phyloP scores from a whole-genome alignment of 2,888 invertebrate genomes.

The Syrista parreyssii region DNA sequence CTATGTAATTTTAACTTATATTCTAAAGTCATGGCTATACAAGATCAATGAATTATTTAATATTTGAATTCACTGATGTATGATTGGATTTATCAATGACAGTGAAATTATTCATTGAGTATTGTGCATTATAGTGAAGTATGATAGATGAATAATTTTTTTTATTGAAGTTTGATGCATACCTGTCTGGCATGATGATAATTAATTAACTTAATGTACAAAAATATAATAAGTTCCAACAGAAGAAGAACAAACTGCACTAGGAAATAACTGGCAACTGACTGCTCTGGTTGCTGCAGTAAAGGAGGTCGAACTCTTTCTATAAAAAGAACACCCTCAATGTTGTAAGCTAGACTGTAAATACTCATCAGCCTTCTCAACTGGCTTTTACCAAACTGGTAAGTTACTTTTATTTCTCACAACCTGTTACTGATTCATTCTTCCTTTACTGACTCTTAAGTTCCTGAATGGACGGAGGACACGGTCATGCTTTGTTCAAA shows the following conservation, averaged over 20 bases:
- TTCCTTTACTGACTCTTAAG: background rate
- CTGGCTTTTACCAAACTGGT: constrained; percentile 36
- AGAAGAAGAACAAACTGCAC: constrained; percentile 23
- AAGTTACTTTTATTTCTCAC: background rate
- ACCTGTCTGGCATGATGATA: constrained; percentile 54
- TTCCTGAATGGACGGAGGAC: background rate
- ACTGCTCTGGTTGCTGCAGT: constrained; percentile 16
- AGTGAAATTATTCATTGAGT: background rate
- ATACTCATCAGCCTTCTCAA: constrained; percentile 30
- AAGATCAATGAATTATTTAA: background rate
- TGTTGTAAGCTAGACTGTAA: constrained; percentile 34
- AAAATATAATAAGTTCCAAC: constrained; percentile 38
- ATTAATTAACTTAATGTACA: constrained; percentile 8
- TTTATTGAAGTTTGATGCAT: background rate
- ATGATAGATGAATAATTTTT: background rate
- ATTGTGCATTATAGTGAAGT: background rate
- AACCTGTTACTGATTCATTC: constrained; percentile 34
- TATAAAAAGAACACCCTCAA: constrained; percentile 63
- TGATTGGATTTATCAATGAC: background rate
- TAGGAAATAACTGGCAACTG: constrained; percentile 36
- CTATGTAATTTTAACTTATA: background rate
- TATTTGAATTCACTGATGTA: background rate
- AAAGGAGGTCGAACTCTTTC: constrained; percentile 60
- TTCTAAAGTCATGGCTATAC: background rate
- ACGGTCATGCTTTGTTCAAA: background rate